Evolutionary conservation across 2,888 invertebrate species (phyloP), one percentile per base, ranked within the genome.

Genomic region (Gymnosoma rotundatum): DNA sequence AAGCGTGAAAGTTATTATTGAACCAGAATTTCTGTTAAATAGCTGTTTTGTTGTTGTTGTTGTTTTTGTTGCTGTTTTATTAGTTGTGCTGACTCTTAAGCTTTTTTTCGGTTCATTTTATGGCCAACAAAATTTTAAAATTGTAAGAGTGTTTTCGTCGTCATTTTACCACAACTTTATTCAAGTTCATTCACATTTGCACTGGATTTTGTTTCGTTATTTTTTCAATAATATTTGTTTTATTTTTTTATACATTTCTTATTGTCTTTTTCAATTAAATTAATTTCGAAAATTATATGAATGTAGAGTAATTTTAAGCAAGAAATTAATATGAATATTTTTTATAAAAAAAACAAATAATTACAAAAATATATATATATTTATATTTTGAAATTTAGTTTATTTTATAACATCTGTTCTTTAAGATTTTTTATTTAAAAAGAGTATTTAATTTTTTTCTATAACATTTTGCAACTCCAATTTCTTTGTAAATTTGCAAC

Each of bases 131-230:
- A 83, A 78, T 60, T 42, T 52, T 52, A 9, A 76, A 64, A 58
- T 64, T 82, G 73, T 67, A 61, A 38, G 50, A 50, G 50, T 18
- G 74, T 78, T 38, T 67, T 73, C 67, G 69, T 74, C 74, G 67
- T 75, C 66, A 70, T 83, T 85, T 86, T 84, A 69, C 75, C 66
- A 83, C 69, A 72, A 74, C 72, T 78, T 75, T 78, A 69, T 80
- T 58, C 78, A 87, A 90, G 90, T 90, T 90, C 90, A 90, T 90
- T 90, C 90, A 89, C 90, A 88, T 90, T 86, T 89, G 90, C 89
- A 89, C 90, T 90, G 89, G 74, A 90, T 90, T 90, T 86, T 69
- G 38, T 70, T 78, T 74, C 73, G 73, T 67, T 76, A 56, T 38
- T 82, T 72, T 58, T 32, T 66, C 10, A 18, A n/a, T n/a, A n/a